Conservation (phyloP, 2,888 invertebrate species). For the Nephrotoma guestfalica region DNA sequence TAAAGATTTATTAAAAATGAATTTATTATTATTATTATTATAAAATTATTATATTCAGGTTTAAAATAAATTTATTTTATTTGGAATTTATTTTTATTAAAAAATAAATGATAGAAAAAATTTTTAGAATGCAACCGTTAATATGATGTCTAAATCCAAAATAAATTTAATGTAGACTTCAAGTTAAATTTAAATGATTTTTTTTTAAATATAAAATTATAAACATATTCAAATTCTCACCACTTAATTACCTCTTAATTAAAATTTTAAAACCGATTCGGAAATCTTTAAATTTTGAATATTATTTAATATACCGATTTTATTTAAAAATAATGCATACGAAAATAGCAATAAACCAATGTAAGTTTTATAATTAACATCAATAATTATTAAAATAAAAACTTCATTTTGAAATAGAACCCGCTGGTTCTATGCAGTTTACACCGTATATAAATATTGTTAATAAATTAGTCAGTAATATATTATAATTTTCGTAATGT, state of each 20-base stretch:
- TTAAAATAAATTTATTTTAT: background rate
- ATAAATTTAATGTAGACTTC: background rate
- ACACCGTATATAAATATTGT: conserved; percentile 8
- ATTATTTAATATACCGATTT: background rate
- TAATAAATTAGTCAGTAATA: background rate
- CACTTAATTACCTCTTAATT: background rate
- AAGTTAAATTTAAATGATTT: background rate
- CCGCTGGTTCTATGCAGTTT: conserved; percentile 15
- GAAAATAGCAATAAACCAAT: background rate
- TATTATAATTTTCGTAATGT: background rate
- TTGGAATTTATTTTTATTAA: background rate
- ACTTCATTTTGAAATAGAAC: conserved; percentile 2
- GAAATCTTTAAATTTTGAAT: background rate
- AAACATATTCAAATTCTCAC: background rate
- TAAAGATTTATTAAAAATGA: background rate
- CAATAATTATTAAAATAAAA: conserved; percentile 3
- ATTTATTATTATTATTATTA: conserved; percentile 1
- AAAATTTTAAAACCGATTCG: background rate
- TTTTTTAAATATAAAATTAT: background rate
- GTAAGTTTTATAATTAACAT: background rate
- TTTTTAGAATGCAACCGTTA: background rate
- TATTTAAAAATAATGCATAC: background rate
- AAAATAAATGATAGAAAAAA: background rate
- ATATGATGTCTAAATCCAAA: background rate
- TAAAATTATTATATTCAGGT: background rate